These are phyloP conservation scores for Eupithecia subumbrata DNA, from an alignment of 2,888 invertebrate genomes.

Conservation along the genomic window DNA sequence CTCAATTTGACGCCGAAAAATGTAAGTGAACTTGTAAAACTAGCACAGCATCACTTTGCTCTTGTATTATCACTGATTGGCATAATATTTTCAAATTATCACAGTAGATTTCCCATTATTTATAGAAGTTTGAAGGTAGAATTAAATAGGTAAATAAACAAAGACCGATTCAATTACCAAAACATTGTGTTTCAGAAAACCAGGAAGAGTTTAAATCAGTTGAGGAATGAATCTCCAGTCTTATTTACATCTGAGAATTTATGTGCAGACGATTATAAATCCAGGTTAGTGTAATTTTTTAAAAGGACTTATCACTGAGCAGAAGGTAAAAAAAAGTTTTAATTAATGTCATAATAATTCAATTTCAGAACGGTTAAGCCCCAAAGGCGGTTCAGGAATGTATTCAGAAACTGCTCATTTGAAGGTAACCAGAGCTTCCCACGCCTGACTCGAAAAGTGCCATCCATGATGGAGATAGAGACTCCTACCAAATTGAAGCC, in stretches of 20 bases:
- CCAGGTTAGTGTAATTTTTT: conserved; percentile 60
- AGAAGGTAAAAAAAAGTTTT: neutral
- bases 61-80: neutral
- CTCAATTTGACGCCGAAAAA: conserved; percentile 75
- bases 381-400: conserved; percentile 58
- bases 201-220: conserved; percentile 52
- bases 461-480: conserved; percentile 75
- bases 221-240: conserved; percentile 64
- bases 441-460: conserved; percentile 64
- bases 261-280: conserved; percentile 60
- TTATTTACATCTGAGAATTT: conserved; percentile 66
- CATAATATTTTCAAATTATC: neutral
- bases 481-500: conserved; percentile 73
- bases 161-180: neutral
- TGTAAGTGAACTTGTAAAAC: conserved; percentile 60
- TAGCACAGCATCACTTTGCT: neutral
- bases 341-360: neutral
- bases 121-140: neutral
- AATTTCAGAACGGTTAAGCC: conserved; percentile 68
- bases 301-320: too few relatives aligned
- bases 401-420: conserved; percentile 77
- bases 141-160: conserved; percentile 11
- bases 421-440: conserved; percentile 87
- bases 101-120: neutral
- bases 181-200: conserved; percentile 56